These are phyloP conservation scores for Tetanocera ferruginea DNA, from an alignment of 2,888 invertebrate species.

Conservation along the genomic window DNA sequence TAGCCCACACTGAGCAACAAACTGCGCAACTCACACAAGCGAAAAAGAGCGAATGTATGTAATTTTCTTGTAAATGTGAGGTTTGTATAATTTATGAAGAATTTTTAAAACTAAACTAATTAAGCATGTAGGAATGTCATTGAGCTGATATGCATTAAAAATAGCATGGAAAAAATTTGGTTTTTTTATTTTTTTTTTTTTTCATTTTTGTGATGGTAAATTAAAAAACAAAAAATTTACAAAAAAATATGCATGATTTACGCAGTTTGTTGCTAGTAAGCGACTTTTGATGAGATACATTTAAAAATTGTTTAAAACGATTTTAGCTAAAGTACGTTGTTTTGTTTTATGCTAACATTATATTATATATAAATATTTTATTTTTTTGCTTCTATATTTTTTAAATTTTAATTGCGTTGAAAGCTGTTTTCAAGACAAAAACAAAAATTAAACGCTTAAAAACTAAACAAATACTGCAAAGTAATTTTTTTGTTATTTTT, in stretches of 20 bases:
- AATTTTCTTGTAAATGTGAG: no score
- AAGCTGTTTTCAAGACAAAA: background rate
- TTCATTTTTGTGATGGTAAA: background rate
- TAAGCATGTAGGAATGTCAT: constrained; percentile 29
- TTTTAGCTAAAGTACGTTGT: constrained; percentile 21
- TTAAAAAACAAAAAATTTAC: background rate
- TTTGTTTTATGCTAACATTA: background rate
- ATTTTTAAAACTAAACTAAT: constrained; percentile 17
- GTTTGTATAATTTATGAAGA: background rate
- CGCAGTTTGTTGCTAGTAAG: background rate
- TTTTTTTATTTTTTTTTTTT: background rate
- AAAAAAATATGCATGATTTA: background rate
- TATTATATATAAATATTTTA: background rate
- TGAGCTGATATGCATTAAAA: constrained; percentile 24
- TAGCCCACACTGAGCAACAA: background rate
- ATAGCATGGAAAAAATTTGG: constrained; percentile 5
- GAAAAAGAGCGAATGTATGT: background rate
- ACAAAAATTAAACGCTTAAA: constrained; percentile 7
- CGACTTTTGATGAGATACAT: constrained; percentile 2
- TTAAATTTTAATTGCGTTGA: background rate
- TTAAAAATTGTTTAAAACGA: constrained; percentile 25
- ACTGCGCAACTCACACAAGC: constrained; percentile 25
- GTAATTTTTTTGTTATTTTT: background rate
- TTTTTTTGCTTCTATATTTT: background rate
- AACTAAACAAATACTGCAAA: constrained; percentile 32